phyloP scores from a whole-genome alignment of 1,140 invertebrate species.

The Dreissena polymorpha region DNA sequence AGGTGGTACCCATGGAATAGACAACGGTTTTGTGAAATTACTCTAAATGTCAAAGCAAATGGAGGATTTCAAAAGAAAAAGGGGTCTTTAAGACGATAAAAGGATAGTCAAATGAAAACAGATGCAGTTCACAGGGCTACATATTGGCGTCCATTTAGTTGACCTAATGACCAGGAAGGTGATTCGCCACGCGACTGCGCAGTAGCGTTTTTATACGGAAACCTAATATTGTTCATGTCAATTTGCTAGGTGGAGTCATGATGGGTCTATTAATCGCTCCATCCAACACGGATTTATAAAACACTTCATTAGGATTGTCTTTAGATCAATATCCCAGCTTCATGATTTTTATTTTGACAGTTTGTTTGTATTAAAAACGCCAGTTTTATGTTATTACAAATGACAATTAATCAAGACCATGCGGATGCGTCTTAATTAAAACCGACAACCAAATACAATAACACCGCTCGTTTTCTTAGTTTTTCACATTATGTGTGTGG shows the following conservation, averaged over 20 bases:
- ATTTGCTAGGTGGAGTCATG: neutral
- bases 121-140: slow-evolving; percentile 35
- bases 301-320: too few species aligned
- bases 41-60: too few species aligned
- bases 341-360: slow-evolving; percentile 21
- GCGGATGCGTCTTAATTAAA: too few species aligned
- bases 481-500: too few species aligned
- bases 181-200: slow-evolving; percentile 35
- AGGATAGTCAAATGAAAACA: slow-evolving; percentile 33
- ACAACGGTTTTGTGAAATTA: slow-evolving; percentile 42
- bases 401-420: too few species aligned
- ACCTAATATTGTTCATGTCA: slow-evolving; percentile 31
- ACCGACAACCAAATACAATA: too few species aligned
- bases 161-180: slow-evolving; percentile 36
- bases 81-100: slow-evolving; percentile 15
- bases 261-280: neutral
- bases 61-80: slow-evolving; percentile 35
- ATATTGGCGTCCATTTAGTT: slow-evolving; percentile 36
- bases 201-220: slow-evolving; percentile 34
- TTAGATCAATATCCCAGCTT: too few species aligned
- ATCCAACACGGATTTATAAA: too few species aligned
- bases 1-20: neutral
- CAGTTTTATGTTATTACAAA: too few species aligned
- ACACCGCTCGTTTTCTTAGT: too few species aligned
- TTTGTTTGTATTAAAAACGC: too few species aligned